Evolutionary conservation across 2,888 invertebrate genomes (phyloP).

Genomic region (Athetis lepigone): DNA sequence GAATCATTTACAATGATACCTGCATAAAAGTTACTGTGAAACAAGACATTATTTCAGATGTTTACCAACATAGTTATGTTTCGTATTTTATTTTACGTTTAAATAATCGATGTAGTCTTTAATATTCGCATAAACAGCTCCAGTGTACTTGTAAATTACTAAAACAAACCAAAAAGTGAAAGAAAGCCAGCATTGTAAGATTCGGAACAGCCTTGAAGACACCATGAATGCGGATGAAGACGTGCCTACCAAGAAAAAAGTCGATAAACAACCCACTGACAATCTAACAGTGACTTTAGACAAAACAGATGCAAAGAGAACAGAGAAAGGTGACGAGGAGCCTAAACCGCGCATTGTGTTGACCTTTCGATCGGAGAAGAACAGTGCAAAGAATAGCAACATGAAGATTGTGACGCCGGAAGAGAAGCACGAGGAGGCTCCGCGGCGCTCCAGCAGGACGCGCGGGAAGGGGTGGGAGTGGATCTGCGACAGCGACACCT

Average conservation of each 20-base stretch:
- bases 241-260: slow-evolving; percentile 77
- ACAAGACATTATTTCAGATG: slow-evolving; percentile 3
- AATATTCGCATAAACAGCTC: neutral
- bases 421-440: slow-evolving; percentile 84
- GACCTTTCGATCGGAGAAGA: slow-evolving; percentile 91
- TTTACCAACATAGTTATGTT: slow-evolving; percentile 16
- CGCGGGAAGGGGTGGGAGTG: slow-evolving; percentile 84
- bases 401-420: slow-evolving; percentile 88
- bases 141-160: slow-evolving; percentile 8
- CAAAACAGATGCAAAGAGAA: slow-evolving; percentile 75
- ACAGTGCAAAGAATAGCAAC: slow-evolving; percentile 87
- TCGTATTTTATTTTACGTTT: slow-evolving; percentile 28
- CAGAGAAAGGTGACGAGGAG: slow-evolving; percentile 80
- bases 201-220: slow-evolving; percentile 74
- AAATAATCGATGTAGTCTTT: slow-evolving; percentile 22
- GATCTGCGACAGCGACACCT: slow-evolving; percentile 78
- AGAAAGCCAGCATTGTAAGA: slow-evolving; percentile 63
- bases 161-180: slow-evolving; percentile 32
- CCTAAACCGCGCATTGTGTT: slow-evolving; percentile 91
- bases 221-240: slow-evolving; percentile 83
- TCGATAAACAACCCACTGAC: slow-evolving; percentile 74
- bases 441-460: slow-evolving; percentile 79
- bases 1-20: slow-evolving; percentile 8
- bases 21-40: slow-evolving; percentile 5
- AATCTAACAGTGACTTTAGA: slow-evolving; percentile 73